phyloP scores from a whole-genome alignment of 2,888 invertebrate species.

The Cataglyphis albicans region DNA sequence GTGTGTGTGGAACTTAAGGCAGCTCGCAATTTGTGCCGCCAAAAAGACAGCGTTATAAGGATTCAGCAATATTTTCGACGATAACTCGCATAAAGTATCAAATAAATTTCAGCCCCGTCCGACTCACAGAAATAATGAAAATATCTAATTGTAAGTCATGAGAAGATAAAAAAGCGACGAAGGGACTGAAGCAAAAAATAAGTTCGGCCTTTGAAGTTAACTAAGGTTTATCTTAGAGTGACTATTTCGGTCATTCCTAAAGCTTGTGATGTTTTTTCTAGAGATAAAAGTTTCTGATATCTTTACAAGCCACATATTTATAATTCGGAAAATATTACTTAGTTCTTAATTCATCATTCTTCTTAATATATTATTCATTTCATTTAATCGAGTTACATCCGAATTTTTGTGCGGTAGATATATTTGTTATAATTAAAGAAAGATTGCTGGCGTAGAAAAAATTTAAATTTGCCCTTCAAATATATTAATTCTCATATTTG shows the following conservation, averaged over 20 bases:
- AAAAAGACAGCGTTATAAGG: slow-evolving; percentile 35
- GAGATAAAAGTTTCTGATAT: background rate
- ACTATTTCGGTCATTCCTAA: background rate
- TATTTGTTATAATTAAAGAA: background rate
- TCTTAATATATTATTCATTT: background rate
- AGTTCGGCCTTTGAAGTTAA: background rate
- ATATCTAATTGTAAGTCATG: slow-evolving; percentile 1
- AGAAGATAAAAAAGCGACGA: background rate
- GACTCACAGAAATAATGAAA: slow-evolving; percentile 43
- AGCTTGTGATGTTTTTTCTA: background rate
- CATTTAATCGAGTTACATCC: background rate
- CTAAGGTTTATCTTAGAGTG: slow-evolving; percentile 3
- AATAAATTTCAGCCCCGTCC: slow-evolving; percentile 60
- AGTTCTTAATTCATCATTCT: background rate
- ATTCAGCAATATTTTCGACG: slow-evolving; percentile 16
- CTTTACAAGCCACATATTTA: background rate
- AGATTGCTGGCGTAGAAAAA: background rate
- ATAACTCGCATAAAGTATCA: slow-evolving; percentile 45
- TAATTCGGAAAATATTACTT: background rate
- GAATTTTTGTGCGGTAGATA: background rate
- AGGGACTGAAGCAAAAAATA: background rate
- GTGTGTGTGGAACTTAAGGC: slow-evolving; percentile 39
- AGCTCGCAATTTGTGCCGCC: slow-evolving; percentile 18
- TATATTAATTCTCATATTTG: background rate
- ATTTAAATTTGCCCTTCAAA: background rate